These are phyloP conservation scores for Tetropium fuscum DNA, from an alignment of 2,888 invertebrate species.

Conservation along the genomic window DNA sequence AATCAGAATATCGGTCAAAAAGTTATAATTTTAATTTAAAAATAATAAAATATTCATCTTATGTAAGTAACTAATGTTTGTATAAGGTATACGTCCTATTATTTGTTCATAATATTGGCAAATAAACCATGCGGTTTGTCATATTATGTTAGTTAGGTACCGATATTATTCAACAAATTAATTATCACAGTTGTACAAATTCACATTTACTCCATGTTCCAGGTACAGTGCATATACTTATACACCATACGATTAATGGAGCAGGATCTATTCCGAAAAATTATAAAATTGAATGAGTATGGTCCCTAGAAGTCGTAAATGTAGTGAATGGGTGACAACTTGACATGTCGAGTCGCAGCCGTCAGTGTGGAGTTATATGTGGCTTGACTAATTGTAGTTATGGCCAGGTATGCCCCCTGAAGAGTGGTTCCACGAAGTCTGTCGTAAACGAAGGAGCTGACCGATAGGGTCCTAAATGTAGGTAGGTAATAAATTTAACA, in stretches of 20 bases:
- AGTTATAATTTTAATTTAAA: no score
- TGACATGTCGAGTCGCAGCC: constrained; percentile 55
- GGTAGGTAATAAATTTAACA: constrained; percentile 27
- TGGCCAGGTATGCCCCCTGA: constrained; percentile 53
- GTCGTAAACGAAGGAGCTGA: constrained; percentile 52
- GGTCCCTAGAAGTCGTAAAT: constrained; percentile 59
- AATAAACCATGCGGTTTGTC: no score
- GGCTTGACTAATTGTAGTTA: constrained; percentile 53
- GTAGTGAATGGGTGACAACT: constrained; percentile 56
- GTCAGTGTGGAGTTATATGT: constrained; percentile 57
- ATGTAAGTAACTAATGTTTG: no score
- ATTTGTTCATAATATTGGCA: no score
- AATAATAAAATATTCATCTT: no score
- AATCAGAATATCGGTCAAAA: no score
- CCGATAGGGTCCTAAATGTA: constrained; percentile 36
- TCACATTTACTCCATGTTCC: constrained; percentile 7
- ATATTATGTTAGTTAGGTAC: no score
- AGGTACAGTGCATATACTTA: no score
- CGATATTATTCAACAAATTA: no score
- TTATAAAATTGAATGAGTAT: constrained; percentile 25
- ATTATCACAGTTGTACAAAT: constrained; percentile 7
- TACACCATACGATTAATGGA: constrained; percentile 22
- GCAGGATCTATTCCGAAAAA: constrained; percentile 34
- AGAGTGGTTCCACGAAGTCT: constrained; percentile 62
- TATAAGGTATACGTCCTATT: no score